A percentile compares a stretch with the other conserved stretches of the same genome.
phyloP scores from a whole-genome alignment of 2,888 invertebrate species.

The Carterocephalus palaemon region DNA sequence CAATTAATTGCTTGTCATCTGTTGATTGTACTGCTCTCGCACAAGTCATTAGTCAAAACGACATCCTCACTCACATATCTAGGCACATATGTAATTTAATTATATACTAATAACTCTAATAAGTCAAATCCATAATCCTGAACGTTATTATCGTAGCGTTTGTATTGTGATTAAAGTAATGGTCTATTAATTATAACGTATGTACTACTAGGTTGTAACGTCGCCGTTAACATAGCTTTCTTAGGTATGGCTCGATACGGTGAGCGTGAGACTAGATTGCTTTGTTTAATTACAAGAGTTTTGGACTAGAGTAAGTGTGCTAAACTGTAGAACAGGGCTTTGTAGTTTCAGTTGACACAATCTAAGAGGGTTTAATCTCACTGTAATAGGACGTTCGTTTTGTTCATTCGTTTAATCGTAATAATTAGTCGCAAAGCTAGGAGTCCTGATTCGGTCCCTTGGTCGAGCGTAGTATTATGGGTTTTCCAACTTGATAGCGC shows the following conservation, averaged over 20 bases:
- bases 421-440: too few species aligned
- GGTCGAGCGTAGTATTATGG: too few species aligned
- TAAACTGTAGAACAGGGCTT: slow-evolving; percentile 14
- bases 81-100: slow-evolving; percentile 41
- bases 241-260: slow-evolving; percentile 24
- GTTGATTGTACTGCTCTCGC: slow-evolving; percentile 60
- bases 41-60: slow-evolving; percentile 67
- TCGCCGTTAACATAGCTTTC: slow-evolving; percentile 27
- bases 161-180: slow-evolving; percentile 35
- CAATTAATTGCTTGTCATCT: slow-evolving; percentile 67
- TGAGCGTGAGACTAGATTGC: slow-evolving; percentile 16
- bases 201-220: slow-evolving; percentile 32
- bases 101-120: slow-evolving; percentile 56
- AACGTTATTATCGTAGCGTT: slow-evolving; percentile 45
- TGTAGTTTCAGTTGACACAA: slow-evolving; percentile 17
- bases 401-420: neutral
- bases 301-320: slow-evolving; percentile 8
- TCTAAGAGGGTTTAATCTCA: slow-evolving; percentile 9
- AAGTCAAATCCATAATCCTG: slow-evolving; percentile 50
- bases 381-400: slow-evolving; percentile 3
- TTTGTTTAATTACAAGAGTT: slow-evolving; percentile 22
- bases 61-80: slow-evolving; percentile 39
- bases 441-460: too few species aligned
- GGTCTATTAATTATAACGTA: slow-evolving; percentile 39
- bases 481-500: too few species aligned